Evolutionary conservation across 2,797 vertebrate species (phyloP).

Genomic region (Notolepis coatsorum): DNA sequence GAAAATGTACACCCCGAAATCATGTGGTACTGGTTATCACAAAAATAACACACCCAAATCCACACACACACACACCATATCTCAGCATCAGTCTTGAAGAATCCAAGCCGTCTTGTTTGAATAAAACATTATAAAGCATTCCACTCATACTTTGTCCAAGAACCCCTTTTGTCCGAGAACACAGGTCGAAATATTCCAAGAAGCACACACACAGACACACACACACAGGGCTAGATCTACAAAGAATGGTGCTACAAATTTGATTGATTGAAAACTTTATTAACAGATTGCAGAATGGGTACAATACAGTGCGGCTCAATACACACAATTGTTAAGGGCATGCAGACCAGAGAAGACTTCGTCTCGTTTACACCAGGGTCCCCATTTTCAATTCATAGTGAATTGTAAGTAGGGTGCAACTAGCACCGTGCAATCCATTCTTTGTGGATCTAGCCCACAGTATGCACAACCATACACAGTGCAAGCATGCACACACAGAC

Average conservation of each 20-base stretch:
- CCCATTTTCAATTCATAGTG: no score
- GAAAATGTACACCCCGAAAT: constrained; percentile 47
- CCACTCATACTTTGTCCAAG: constrained; percentile 28
- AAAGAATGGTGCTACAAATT: no score
- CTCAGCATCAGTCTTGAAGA: constrained; percentile 43
- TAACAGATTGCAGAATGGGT: no score
- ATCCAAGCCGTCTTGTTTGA: constrained; percentile 30
- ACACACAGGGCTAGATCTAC: background rate
- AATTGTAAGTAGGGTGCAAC: no score
- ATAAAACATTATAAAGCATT: constrained; percentile 35
- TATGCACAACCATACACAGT: constrained; percentile 6
- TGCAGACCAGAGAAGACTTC: no score
- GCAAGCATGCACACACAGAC: background rate
- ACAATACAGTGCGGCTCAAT: no score
- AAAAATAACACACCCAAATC: constrained; percentile 59
- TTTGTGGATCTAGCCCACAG: no score
- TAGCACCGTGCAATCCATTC: no score
- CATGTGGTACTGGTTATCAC: constrained; percentile 62
- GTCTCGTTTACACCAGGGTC: no score
- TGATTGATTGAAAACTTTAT: no score
- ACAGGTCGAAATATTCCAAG: background rate
- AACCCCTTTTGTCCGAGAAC: background rate
- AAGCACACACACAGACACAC: no score
- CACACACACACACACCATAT: constrained; percentile 9
- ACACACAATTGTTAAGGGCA: no score